Evolutionary conservation across 2,797 vertebrate genomes (phyloP), one percentile per base, ranked within the genome.

Genomic region (Erpetoichthys calabaricus): DNA sequence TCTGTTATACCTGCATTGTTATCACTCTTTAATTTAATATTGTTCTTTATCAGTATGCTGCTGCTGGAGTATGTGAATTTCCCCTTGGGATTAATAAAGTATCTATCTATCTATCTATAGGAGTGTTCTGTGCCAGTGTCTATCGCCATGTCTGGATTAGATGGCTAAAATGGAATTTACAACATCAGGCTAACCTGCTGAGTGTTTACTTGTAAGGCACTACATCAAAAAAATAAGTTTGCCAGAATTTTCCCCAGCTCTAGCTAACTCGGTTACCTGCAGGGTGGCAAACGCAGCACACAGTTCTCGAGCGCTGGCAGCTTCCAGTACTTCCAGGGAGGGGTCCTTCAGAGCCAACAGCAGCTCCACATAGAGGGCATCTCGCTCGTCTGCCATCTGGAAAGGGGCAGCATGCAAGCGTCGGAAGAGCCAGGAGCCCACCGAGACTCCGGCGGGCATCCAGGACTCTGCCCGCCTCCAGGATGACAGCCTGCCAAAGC

Each of bases 341-440:
- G 73, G 71, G 58, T 77, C 76, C 69, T 69, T 87, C 59, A 97
- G 74, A 0, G 88, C 89, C 7, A 88, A 88, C 47, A 97, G 80
- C 8, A 96, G 80, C 67, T 91, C 89, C 56, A 88, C 61, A 57
- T 91, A 89, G 56, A 91, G 78, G 0, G 78, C 60, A 0, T 86
- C 79, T 0, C 70, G 72, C 63, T 83, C 76, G 66, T 73, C 73
- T 53, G 70, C 65, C 55, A 82, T 71, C 82, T 80, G 0, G 4
- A 77, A 79, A 61, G 79, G 77, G 0, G 76, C 65, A 1, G 68
- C 67, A 1, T 82, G 75, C 73, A 85, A 72, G 41, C 78, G 73
- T 65, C 76, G 81, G 45, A 79, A 1, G 57, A 59, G 7, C 61
- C 57, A 0, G 47, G 44, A 3, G 55, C n/a, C 1, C 0, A 3